Percentiles rank a stretch among this genome's conserved stretches.
Conservation (phyloP, 2,797 vertebrate species). For the Silurus lanzhouensis region DNA sequence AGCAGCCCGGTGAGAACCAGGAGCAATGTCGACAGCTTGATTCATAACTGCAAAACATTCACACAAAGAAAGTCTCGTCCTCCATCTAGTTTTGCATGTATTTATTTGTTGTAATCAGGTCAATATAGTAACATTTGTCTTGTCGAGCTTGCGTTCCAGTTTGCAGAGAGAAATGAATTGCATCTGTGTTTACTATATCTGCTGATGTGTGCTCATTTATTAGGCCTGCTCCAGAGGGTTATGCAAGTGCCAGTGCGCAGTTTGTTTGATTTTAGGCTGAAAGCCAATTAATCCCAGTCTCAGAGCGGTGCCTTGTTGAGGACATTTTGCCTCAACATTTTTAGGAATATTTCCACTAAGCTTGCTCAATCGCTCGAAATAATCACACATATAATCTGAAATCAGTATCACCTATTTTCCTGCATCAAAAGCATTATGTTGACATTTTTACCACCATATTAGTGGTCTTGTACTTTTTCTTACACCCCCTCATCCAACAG, state of each 20-base stretch:
- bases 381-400: neutral
- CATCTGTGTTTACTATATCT: constrained; percentile 56
- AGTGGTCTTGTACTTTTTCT: constrained; percentile 32
- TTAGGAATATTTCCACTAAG: constrained; percentile 21
- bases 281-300: constrained; percentile 68
- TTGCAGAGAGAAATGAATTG: constrained; percentile 51
- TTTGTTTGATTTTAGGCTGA: constrained; percentile 69
- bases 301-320: constrained; percentile 38
- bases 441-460: constrained; percentile 25
- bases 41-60: constrained; percentile 59
- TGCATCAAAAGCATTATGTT: neutral
- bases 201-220: constrained; percentile 67
- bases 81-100: constrained; percentile 57
- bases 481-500: constrained; percentile 42
- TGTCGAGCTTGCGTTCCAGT: constrained; percentile 49
- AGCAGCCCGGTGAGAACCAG: constrained; percentile 57
- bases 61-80: constrained; percentile 62
- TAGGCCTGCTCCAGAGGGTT: constrained; percentile 65
- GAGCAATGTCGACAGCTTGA: constrained; percentile 60
- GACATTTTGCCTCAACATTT: neutral
- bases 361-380: constrained; percentile 13
- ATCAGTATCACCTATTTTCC: constrained; percentile 15
- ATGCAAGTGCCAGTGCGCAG: constrained; percentile 64
- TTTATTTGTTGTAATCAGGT: constrained; percentile 76
- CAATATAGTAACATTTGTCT: constrained; percentile 68